These are phyloP conservation scores for Nysson spinosus DNA, from an alignment of 2,888 invertebrate species.

Conservation along the genomic window DNA sequence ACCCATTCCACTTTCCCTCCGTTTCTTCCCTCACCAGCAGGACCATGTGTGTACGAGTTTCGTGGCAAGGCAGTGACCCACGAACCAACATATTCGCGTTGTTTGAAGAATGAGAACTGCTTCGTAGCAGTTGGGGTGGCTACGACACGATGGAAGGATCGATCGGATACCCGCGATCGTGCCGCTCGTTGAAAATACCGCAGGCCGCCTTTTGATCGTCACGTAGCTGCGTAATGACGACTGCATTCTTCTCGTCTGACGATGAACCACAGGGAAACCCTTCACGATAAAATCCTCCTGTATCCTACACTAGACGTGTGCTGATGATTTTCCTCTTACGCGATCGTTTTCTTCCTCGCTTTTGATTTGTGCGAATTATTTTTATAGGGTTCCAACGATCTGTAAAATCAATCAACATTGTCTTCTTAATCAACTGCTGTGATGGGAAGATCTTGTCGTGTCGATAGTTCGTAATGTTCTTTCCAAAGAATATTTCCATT, in stretches of 20 bases:
- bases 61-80: slow-evolving; percentile 72
- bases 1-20: slow-evolving; percentile 32
- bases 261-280: slow-evolving; percentile 12
- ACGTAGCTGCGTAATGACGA: slow-evolving; percentile 54
- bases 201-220: slow-evolving; percentile 52
- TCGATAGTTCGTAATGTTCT: no score
- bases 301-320: no score
- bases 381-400: no score
- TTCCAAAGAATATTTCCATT: neutral
- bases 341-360: no score
- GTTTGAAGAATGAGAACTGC: slow-evolving; percentile 71
- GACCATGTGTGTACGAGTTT: slow-evolving; percentile 59
- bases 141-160: slow-evolving; percentile 48
- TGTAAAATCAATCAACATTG: no score
- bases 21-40: slow-evolving; percentile 26
- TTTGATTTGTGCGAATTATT: no score
- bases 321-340: no score
- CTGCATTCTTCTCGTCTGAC: slow-evolving; percentile 32
- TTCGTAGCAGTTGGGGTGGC: slow-evolving; percentile 51
- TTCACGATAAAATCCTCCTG: slow-evolving; percentile 29
- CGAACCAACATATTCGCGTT: slow-evolving; percentile 74
- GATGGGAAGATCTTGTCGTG: no score
- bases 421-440: no score
- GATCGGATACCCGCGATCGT: slow-evolving; percentile 51
- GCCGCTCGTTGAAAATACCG: slow-evolving; percentile 48